Percentiles rank a stretch among this genome's conserved stretches.
Evolutionary conservation across 2,113 vertebrate genomes (phyloP).

Genomic region (Gymnocephalus cernua): DNA sequence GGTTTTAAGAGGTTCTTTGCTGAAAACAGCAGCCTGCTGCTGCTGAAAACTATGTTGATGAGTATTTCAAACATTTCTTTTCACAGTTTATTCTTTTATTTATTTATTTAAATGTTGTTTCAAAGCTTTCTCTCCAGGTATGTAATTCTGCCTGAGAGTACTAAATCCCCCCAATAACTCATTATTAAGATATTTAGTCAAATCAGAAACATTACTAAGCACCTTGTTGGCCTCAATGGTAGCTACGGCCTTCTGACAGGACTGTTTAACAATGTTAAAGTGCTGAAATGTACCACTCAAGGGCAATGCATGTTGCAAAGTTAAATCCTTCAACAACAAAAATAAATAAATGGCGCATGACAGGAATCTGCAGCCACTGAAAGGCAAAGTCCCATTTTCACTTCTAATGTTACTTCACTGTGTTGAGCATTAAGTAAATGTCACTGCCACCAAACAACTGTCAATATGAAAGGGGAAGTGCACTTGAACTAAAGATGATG

Average conservation of each 20-base stretch:
- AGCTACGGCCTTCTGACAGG: not conserved
- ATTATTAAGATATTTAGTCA: not conserved
- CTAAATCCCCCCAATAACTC: no score
- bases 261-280: not conserved
- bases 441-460: not conserved
- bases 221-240: not conserved
- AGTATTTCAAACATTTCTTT: no score
- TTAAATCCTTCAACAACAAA: not conserved
- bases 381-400: conserved; percentile 20
- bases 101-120: no score
- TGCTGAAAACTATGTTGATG: not conserved
- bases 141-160: not conserved
- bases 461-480: conserved; percentile 13
- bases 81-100: no score
- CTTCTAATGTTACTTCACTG: conserved; percentile 9
- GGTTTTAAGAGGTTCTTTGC: not conserved
- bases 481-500: not conserved
- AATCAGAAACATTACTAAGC: not conserved
- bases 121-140: not conserved
- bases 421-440: conserved; percentile 24
- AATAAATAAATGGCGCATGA: not conserved
- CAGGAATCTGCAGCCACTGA: not conserved
- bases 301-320: not conserved
- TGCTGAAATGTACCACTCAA: not conserved
- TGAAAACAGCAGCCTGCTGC: not conserved